Evolutionary conservation across 64 coral and sea anemone genomes (phyloP), one percentile per base, ranked within the genome.

Genomic region (Porites australiensis): DNA sequence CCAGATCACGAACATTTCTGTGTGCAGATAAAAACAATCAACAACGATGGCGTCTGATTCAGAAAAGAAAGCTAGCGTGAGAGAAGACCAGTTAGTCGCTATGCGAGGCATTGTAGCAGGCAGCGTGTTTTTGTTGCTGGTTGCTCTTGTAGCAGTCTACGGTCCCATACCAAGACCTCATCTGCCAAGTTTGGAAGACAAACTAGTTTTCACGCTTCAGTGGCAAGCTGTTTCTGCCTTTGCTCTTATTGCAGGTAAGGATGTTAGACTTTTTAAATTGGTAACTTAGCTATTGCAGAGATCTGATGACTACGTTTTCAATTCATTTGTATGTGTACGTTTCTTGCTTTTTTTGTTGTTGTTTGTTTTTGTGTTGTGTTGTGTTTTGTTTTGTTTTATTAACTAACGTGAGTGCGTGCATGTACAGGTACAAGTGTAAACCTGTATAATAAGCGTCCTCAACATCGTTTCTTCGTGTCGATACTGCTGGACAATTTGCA

Each of bases 181-280:
- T 77, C 21, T 89, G 16, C 72, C 87, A 49, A 77, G 64, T 13
- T 19, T 77, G 2, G 71, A 64, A 12, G 87, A 76, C 57, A 89
- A 37, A 18, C 70, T 89, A 21, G 87, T 89, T 47, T 89, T 89
- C 23, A 77, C 87, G 37, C 43, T 89, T 1, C 87, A 77, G 37
- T 89, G 87, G 87, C 72, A 89, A 44, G 87, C 87, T 6, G 50
- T 89, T 37, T 89, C 87, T 0, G 87, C 61, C 12, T 62, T 89
- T 14, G 64, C 54, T 3, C 43, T 89, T 14, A 44, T 77, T 12
- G 72, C 87, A 89, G 72, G 87, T 89, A n/a, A 62, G 73, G 27
- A 37, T 37, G 27, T 37, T 37, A 37, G 27, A 37, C 27, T 37
- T 37, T 37, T 37, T 37, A 37, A 37, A 37, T 37, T 37, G 27